phyloP scores from a whole-genome alignment of 2,113 vertebrate species.

The Isurus oxyrinchus region DNA sequence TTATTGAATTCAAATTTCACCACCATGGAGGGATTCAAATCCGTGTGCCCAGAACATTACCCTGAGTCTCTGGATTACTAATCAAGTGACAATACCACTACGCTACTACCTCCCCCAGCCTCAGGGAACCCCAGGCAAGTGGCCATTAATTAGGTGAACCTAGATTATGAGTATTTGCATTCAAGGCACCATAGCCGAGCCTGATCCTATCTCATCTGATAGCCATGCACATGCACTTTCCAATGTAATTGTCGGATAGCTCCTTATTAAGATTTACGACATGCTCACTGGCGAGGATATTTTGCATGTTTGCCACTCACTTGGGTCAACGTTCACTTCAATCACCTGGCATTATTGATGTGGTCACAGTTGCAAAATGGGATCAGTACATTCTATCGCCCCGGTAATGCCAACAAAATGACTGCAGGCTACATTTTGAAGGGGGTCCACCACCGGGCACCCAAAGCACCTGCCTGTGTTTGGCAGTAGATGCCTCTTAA shows the following conservation, averaged over 20 bases:
- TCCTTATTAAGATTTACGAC: background rate
- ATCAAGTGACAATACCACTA: no score
- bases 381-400: background rate
- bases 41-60: no score
- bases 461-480: background rate
- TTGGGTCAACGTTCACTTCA: background rate
- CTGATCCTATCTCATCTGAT: background rate
- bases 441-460: background rate
- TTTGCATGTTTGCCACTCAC: background rate
- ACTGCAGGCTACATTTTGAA: background rate
- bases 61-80: no score
- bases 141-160: background rate
- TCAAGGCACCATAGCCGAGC: background rate
- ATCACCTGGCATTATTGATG: background rate
- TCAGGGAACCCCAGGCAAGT: background rate
- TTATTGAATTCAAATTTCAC: no score
- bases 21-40: no score
- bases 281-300: background rate
- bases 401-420: background rate
- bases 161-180: background rate
- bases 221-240: no score
- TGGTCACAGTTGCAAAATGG: background rate
- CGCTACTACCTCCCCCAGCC: no score
- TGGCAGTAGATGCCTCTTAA: background rate
- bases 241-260: background rate